Evolutionary conservation across 2,888 invertebrate genomes (phyloP), one percentile per base, ranked within the genome.

Genomic region (Epinotia ramella): DNA sequence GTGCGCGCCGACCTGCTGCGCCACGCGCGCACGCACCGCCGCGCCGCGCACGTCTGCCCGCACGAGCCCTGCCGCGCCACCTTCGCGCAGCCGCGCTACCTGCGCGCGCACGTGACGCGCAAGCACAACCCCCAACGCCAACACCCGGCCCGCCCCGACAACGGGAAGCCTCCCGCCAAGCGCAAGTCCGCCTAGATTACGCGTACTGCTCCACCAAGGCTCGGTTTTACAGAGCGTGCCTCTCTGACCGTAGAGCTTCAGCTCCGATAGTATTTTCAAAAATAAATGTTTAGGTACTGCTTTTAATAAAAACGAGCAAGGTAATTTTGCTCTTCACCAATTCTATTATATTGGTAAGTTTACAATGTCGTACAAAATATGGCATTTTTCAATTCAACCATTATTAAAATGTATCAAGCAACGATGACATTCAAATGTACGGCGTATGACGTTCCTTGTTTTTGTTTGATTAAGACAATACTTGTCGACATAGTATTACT

Each of bases 1-100:
- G 89, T 94, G 12, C 92, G 91, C 70, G 85, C 87, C 49, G 95
- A 95, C 80, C 84, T 95, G 78, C 87, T 92, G 63, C 87, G 95
- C 0, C 96, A 96, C 82, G 84, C 87, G 73, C 87, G 91, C 44
- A 91, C 94, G 76, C 96, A 96, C 81, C 78, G 86, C 1, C 84
- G 86, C 0, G 91, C 49, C 3, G 53, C 64, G 0, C 92, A 86
- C 84, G 7, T n/a, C n/a, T 96, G 95, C 80, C 82, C 86, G 3
- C 81, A 87, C 57, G 96, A 86, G 3, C 81, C 87, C 44, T 96
- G 96, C 81, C 88, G 86, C 0, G 85, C 87, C 63, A 86, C 84
- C 44, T 95, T 95, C 81, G 92, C 94, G 5, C 95, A 95, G 81
- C 87, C 87, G 78, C 86, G 95, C 28, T 95, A 95, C 82, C 84